Evolutionary conservation across 1,140 invertebrate genomes (phyloP), one percentile per base, ranked within the genome.

Genomic region (Saccostrea glomerata): DNA sequence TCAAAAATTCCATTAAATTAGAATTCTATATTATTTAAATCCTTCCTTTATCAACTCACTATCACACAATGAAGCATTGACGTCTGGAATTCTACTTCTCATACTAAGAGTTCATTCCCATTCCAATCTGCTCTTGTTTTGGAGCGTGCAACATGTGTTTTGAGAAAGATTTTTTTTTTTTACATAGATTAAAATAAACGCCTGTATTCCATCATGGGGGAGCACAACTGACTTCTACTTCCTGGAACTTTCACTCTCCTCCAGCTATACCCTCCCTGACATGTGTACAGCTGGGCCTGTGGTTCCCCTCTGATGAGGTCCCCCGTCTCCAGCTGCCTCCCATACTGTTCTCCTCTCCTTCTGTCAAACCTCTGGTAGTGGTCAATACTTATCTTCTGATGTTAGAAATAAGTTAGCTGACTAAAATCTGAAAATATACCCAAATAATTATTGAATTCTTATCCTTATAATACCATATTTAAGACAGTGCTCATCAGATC

Each of bases 1-100:
- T 77, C 70, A 9, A 13, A 77, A 77, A 77, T 77, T 77, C 70
- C 70, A 77, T 36, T 77, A 36, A 77, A 77, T 77, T 77, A 77
- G 25, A 77, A 30, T 77, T 77, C 25, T 25, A 77, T 30, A 77
- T 36, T 15, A 30, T 30, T 77, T 47, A 47, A 47, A 77, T 77
- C 70, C 70, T 30, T 77, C 30, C 66, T 17, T 36, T 77, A 77
- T 77, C 70, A 25, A 36, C 15, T 25, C 25, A 77, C 70, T 77
- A 36, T 77, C 25, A 40, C 70, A 77, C 25, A 77, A 30, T 36
- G 25, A 77, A 77, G 30, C 70, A 77, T 30, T 77, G 30, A 77
- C 25, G 70, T 77, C 70, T 77, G 70, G 23, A 30, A 13, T 36
- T 77, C 70, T 77, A 36, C 70, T 77, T 77, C 25, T 77, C 70